Percentiles rank a stretch among this genome's conserved stretches.
Evolutionary conservation across 2,888 invertebrate genomes (phyloP).

Genomic region (Beris chalybata): DNA sequence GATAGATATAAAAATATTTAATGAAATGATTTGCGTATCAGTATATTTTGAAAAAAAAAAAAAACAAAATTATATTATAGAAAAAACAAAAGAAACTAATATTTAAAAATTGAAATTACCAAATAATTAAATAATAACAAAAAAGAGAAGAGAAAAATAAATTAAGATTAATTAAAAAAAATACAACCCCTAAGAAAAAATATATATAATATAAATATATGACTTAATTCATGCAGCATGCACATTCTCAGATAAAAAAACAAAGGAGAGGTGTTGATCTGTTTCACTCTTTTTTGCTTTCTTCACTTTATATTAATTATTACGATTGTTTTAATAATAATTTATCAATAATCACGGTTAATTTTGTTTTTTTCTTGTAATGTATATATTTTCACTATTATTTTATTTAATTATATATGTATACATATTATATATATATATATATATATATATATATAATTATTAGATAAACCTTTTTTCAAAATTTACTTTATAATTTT

Average conservation of each 20-base stretch:
- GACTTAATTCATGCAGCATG: constrained; percentile 43
- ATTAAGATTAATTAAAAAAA: constrained; percentile 30
- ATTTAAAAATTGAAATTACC: constrained; percentile 19
- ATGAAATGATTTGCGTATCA: constrained; percentile 11
- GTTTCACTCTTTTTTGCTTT: constrained; percentile 42
- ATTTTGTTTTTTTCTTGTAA: constrained; percentile 12
- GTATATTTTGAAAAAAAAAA: constrained; percentile 9
- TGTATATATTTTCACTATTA: background rate
- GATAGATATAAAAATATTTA: background rate
- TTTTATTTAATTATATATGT: too few relatives aligned
- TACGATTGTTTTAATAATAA: constrained; percentile 5
- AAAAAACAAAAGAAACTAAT: constrained; percentile 32
- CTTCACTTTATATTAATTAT: constrained; percentile 36
- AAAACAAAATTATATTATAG: constrained; percentile 18
- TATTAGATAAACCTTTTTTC: constrained; percentile 1
- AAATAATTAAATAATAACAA: constrained; percentile 25
- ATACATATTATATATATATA: too few relatives aligned
- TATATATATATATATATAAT: too few relatives aligned
- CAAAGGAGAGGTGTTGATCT: constrained; percentile 57
- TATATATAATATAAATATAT: constrained; percentile 33
- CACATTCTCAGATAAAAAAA: constrained; percentile 42
- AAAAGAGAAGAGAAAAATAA: constrained; percentile 38
- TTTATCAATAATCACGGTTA: constrained; percentile 12
- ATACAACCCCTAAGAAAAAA: constrained; percentile 38
- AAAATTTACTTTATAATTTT: constrained; percentile 22